These are phyloP conservation scores for Sphenopsis melanotis DNA, from an alignment of 2,797 vertebrate genomes.

Conservation along the genomic window DNA sequence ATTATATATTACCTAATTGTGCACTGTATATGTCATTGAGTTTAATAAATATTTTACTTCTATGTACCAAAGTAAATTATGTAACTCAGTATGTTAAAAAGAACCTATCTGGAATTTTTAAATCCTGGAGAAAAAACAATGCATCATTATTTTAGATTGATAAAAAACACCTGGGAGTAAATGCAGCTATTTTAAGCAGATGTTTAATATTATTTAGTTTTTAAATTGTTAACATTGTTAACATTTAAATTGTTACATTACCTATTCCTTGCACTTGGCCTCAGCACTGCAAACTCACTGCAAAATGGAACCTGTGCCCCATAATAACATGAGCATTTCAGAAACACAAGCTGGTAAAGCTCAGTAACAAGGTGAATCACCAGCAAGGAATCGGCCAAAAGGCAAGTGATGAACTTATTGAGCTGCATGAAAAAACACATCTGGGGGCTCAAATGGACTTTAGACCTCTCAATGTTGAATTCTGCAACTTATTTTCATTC, in stretches of 20 bases:
- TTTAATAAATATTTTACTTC: background rate
- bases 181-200: background rate
- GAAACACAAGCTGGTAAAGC: background rate
- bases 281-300: background rate
- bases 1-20: background rate
- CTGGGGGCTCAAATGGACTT: background rate
- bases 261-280: background rate
- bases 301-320: background rate
- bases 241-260: background rate
- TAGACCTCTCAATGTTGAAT: background rate
- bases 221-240: background rate
- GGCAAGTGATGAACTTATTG: background rate
- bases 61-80: background rate
- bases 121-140: background rate
- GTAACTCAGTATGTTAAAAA: background rate
- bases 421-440: background rate
- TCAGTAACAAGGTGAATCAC: background rate
- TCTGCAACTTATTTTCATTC: background rate
- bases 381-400: background rate
- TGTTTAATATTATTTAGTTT: background rate
- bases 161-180: slow-evolving; percentile 13
- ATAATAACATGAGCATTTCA: background rate
- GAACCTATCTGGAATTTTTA: background rate
- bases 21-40: background rate
- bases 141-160: background rate